phyloP scores from a whole-genome alignment of 2,113 vertebrate species.

The Coryphaenoides rupestris region DNA sequence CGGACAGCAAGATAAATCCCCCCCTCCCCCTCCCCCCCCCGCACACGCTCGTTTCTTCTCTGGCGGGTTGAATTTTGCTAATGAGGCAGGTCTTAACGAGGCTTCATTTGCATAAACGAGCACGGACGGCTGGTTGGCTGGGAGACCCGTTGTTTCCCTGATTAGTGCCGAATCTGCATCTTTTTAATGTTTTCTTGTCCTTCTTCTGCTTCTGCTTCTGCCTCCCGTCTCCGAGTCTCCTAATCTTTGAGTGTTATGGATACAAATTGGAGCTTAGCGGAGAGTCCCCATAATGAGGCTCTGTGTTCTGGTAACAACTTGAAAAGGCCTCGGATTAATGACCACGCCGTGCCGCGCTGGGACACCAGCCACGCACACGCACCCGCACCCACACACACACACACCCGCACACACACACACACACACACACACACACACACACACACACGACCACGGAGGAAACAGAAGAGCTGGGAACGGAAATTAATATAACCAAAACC shows the following conservation, averaged over 20 bases:
- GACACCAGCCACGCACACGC: no score
- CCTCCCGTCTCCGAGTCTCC: constrained; percentile 34
- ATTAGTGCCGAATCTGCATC: constrained; percentile 42
- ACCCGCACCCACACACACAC: no score
- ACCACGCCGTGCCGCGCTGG: neutral
- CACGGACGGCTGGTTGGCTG: constrained; percentile 16
- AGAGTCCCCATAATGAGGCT: constrained; percentile 17
- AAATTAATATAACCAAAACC: neutral
- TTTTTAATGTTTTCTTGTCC: constrained; percentile 22
- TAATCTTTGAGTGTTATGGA: constrained; percentile 54
- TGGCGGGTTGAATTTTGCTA: constrained; percentile 61
- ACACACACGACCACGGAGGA: neutral
- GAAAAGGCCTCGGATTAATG: neutral
- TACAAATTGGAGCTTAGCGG: constrained; percentile 47
- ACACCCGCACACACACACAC: no score
- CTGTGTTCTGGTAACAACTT: neutral
- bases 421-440: no score
- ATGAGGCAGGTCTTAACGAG: constrained; percentile 49
- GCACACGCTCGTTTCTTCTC: constrained; percentile 43
- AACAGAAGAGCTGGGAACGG: neutral
- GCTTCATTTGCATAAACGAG: constrained; percentile 40
- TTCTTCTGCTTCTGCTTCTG: constrained; percentile 21
- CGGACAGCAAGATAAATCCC: constrained; percentile 33
- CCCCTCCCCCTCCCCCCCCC: constrained; percentile 35
- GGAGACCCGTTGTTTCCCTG: constrained; percentile 27